Evolutionary conservation across 1,140 invertebrate species (phyloP), one percentile per base, ranked within the genome.

Genomic region (Sipha flava): DNA sequence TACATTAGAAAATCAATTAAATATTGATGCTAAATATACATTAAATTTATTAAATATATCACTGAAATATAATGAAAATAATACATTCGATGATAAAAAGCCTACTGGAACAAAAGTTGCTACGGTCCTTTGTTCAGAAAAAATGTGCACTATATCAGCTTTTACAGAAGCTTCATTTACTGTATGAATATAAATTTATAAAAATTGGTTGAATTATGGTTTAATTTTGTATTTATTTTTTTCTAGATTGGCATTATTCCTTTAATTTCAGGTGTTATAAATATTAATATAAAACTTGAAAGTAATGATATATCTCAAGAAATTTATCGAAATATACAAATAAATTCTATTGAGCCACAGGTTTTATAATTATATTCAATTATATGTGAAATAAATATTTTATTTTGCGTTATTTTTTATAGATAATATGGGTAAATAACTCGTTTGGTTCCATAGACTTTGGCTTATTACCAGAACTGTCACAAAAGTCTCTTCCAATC

Each of bases 271-370:
- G 73, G 73, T n/a, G 59, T 26, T 57, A 77, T 77, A 77, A 77
- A 21, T 59, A 54, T 77, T 59, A 6, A 77, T 18, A 43, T 77
- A 59, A 12, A 40, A 40, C 73, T 77, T 59, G 23, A 37, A 26
- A 77, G 73, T 77, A 37, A 77, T n/a, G 73, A 77, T 40, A 43
- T 26, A 57, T 43, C 73, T 40, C 73, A 77, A 77, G 52, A 77
- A 26, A 77, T 77, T 43, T 40, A 77, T 45, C 31, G 73, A n/a
- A 77, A 77, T 4, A 57, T 77, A 37, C 29, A 54, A 77, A 34
- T 77, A 26, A 3, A 43, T 26, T 77, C 52, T 26, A 23, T 57
- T 16, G 73, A 59, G 3, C 73, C 73, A 40, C 52, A 77, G 34
- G 73, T 77, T 16, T 23, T 52, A 26, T 57, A 23, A 14, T 49